Percentiles rank a stretch among this genome's conserved stretches.
Evolutionary conservation across 2,797 vertebrate genomes (phyloP).

Genomic region (Cossypha heuglini): DNA sequence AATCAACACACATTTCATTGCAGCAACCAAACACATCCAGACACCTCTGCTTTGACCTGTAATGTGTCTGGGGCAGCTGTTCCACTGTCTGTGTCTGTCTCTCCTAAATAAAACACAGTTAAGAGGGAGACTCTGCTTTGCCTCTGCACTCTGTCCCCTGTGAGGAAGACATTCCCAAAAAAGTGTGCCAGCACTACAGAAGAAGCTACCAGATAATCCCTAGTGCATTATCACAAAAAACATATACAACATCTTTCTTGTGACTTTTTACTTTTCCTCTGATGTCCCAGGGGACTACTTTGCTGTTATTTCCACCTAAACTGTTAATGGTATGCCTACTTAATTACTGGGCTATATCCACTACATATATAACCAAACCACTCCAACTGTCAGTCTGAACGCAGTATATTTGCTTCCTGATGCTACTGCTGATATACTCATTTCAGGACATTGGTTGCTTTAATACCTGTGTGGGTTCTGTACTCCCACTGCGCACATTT

Average conservation of each 20-base stretch:
- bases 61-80: neutral
- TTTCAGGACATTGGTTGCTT: neutral
- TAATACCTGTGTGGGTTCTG: neutral
- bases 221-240: fast-evolving
- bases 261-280: neutral
- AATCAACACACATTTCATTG: neutral
- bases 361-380: neutral
- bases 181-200: neutral
- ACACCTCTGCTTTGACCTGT: neutral
- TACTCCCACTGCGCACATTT: neutral
- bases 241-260: fast-evolving
- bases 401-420: neutral
- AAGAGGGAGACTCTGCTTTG: neutral
- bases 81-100: neutral
- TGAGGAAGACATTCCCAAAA: neutral
- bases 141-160: fast-evolving
- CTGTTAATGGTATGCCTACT: neutral
- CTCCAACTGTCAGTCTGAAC: neutral
- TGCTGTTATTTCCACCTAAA: neutral
- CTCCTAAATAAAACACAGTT: neutral
- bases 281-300: neutral
- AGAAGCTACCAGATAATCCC: neutral
- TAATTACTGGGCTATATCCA: neutral
- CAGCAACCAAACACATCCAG: neutral
- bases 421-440: neutral